phyloP scores from a whole-genome alignment of 2,888 invertebrate species.

The Eremobia ochroleuca region DNA sequence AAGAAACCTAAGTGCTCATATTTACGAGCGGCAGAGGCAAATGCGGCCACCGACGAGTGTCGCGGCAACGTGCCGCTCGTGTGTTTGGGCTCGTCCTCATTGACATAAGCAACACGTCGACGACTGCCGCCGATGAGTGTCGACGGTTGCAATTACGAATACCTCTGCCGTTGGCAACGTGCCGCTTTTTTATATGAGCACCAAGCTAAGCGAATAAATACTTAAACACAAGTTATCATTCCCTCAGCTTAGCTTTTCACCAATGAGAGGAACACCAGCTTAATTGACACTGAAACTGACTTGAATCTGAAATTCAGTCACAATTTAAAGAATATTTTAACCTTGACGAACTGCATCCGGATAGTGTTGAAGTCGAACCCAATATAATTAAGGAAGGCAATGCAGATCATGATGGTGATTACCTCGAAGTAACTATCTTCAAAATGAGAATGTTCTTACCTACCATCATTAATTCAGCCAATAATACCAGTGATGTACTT shows the following conservation, averaged over 20 bases:
- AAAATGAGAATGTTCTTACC: not conserved
- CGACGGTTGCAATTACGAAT: no score
- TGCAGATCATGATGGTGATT: not conserved
- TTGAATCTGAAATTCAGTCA: not conserved
- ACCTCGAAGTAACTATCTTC: not conserved
- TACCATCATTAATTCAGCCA: not conserved
- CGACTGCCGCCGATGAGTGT: not conserved
- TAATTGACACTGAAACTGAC: no score
- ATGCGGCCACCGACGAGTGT: not conserved
- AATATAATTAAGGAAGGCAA: not conserved
- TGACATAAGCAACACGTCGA: not conserved
- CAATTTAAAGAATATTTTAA: not conserved
- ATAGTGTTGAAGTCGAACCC: not conserved
- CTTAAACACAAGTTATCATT: not conserved
- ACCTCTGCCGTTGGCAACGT: not conserved
- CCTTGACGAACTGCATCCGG: not conserved
- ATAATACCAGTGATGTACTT: slow-evolving; percentile 70
- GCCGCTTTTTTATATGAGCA: not conserved
- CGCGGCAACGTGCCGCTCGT: not conserved
- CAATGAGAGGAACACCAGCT: not conserved
- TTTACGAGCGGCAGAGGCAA: not conserved
- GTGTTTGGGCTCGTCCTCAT: not conserved
- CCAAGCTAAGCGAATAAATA: not conserved
- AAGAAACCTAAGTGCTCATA: not conserved
- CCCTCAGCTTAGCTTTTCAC: not conserved